Percentiles rank a stretch among this genome's conserved stretches.
Evolutionary conservation across 2,797 vertebrate genomes (phyloP).

Genomic region (Chaetodon trifasciatus): DNA sequence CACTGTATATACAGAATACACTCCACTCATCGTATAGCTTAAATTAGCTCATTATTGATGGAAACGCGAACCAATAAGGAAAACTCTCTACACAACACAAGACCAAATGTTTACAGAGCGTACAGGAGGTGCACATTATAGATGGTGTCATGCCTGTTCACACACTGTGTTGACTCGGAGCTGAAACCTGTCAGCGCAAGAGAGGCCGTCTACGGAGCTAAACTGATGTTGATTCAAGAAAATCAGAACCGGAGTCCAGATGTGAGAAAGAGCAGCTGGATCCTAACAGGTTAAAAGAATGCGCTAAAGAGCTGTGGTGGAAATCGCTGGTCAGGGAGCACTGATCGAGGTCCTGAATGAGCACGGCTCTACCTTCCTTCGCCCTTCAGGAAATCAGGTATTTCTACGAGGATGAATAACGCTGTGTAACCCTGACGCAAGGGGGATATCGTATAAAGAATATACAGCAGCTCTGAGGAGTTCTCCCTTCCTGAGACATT

Average conservation of each 20-base stretch:
- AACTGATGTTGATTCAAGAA: conserved; percentile 31
- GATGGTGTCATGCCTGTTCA: conserved; percentile 8
- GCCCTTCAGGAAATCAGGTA: background rate
- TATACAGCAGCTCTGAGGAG: background rate
- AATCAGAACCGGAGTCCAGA: conserved; percentile 50
- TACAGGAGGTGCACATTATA: background rate
- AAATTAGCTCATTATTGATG: background rate
- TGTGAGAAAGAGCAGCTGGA: conserved; percentile 14
- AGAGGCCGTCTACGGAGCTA: background rate
- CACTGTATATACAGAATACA: background rate
- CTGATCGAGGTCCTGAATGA: background rate
- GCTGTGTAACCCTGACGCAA: background rate
- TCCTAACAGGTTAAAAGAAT: background rate
- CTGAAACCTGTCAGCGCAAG: conserved; percentile 28
- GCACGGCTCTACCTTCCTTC: background rate
- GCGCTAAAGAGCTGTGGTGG: background rate
- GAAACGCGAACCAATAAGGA: background rate
- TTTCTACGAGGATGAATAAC: background rate
- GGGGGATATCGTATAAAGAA: background rate
- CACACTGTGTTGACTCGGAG: conserved; percentile 26
- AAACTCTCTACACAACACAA: background rate
- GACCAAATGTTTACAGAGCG: background rate
- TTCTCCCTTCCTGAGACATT: background rate
- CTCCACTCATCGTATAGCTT: background rate
- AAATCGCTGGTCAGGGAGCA: conserved; percentile 1